Percentiles rank a stretch among this genome's conserved stretches.
These are phyloP conservation scores for Tamandua tetradactyla DNA, from an alignment of 2,797 vertebrate genomes.

Conservation along the genomic window DNA sequence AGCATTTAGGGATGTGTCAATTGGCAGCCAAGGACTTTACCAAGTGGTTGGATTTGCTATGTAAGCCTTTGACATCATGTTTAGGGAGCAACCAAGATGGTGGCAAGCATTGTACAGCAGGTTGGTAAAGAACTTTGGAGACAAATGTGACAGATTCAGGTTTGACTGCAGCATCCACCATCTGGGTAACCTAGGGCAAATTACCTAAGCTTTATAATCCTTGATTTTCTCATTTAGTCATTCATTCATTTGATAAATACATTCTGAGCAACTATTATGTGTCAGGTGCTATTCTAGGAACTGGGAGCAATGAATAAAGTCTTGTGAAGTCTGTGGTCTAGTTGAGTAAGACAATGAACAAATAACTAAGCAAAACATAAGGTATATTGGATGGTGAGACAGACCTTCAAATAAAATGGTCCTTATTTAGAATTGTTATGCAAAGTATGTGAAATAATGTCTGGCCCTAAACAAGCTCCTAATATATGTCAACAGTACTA, in stretches of 20 bases:
- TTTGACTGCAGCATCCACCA: background rate
- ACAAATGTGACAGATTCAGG: background rate
- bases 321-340: background rate
- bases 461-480: background rate
- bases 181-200: background rate
- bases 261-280: background rate
- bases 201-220: background rate
- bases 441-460: background rate
- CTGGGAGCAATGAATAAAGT: background rate
- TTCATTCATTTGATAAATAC: background rate
- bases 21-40: background rate
- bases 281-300: background rate
- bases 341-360: background rate
- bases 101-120: background rate
- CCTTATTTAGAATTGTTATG: background rate
- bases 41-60: background rate
- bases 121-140: background rate
- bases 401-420: background rate
- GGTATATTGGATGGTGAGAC: background rate
- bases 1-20: background rate
- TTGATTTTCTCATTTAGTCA: background rate
- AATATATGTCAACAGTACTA: background rate
- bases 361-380: background rate
- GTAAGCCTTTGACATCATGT: background rate
- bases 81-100: background rate